Percentiles rank a stretch among this genome's conserved stretches.
Conservation (phyloP, 2,888 invertebrate species). For the Drosophila stalkeri region DNA sequence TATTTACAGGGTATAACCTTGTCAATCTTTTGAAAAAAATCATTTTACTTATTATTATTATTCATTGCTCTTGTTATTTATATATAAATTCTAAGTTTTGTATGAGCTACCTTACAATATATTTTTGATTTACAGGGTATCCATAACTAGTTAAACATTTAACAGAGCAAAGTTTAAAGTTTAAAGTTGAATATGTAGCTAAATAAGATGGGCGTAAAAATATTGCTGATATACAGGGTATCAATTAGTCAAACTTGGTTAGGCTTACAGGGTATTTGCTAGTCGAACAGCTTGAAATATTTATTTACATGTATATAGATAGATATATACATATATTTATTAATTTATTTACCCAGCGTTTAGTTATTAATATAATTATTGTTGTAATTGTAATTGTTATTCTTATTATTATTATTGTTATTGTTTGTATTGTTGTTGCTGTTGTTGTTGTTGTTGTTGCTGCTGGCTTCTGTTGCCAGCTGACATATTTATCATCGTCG, state of each 20-base stretch:
- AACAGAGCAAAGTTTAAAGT: no score
- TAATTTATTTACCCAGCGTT: constrained; percentile 31
- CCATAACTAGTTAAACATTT: no score
- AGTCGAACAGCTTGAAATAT: background rate
- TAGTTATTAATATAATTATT: constrained; percentile 29
- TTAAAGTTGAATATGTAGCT: no score
- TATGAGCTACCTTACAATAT: no score
- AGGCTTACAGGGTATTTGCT: background rate
- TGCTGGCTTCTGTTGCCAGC: constrained; percentile 36
- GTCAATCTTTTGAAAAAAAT: no score
- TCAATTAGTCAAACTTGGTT: background rate
- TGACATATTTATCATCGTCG: constrained; percentile 47
- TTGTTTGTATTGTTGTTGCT: constrained; percentile 24
- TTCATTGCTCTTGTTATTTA: no score
- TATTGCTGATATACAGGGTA: no score
- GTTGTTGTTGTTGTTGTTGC: background rate
- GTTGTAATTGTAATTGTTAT: background rate
- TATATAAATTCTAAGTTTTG: no score
- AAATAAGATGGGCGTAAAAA: no score
- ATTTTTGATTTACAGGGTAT: no score
- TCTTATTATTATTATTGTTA: constrained; percentile 17
- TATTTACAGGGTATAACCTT: no score
- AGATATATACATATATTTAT: background rate
- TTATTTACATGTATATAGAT: background rate
- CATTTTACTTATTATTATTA: no score